These are phyloP conservation scores for Mus spicilegus DNA, from an alignment of 2,113 vertebrate species.

Conservation along the genomic window DNA sequence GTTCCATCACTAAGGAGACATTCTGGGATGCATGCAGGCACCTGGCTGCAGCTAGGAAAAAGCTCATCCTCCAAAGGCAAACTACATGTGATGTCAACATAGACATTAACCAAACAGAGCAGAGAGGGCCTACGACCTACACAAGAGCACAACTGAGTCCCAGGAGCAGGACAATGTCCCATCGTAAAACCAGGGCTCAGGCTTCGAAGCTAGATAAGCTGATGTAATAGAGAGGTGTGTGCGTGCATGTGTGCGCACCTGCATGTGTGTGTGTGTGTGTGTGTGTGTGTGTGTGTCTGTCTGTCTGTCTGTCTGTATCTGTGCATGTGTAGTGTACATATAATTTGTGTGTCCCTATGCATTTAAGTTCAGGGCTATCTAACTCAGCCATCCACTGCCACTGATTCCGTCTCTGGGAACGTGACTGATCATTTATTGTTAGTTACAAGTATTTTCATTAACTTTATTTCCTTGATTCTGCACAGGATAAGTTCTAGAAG, in stretches of 20 bases:
- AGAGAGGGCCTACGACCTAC: neutral
- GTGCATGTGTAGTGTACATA: neutral
- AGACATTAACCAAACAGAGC: neutral
- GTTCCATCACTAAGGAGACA: neutral
- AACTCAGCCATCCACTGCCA: too few relatives aligned
- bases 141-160: neutral
- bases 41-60: constrained; percentile 51
- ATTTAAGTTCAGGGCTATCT: neutral
- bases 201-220: neutral
- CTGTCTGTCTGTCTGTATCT: neutral
- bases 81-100: neutral
- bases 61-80: neutral
- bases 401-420: neutral
- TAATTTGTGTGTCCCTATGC: accelerated
- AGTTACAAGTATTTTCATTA: neutral
- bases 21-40: neutral
- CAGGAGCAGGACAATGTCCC: accelerated
- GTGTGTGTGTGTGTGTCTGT: too few relatives aligned
- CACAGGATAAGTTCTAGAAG: neutral
- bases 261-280: too few relatives aligned
- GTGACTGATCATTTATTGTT: neutral
- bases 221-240: neutral
- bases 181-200: accelerated
- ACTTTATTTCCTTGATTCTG: neutral
- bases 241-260: too few relatives aligned